Percentiles rank a stretch among this genome's conserved stretches.
Conservation (phyloP, 1,140 invertebrate species). For the Drosophila triauraria region DNA sequence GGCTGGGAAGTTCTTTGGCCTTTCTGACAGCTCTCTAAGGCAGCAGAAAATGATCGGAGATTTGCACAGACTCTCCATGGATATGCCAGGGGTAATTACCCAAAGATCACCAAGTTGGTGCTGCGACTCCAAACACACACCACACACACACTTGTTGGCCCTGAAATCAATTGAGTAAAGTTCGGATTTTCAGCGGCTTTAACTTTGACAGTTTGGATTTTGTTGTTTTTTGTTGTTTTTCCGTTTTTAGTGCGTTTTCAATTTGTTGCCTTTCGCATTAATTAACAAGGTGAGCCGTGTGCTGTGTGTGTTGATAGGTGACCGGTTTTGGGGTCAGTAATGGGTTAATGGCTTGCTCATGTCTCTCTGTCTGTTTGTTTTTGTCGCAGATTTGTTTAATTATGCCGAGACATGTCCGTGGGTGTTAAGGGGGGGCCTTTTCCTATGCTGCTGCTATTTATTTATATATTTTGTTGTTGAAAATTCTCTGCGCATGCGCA, state of each 20-base stretch:
- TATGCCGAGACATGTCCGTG: slow-evolving; percentile 67
- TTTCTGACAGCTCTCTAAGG: too few species aligned
- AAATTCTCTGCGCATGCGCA: slow-evolving; percentile 57
- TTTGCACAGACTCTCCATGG: not conserved
- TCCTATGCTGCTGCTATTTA: not conserved
- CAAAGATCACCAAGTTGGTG: slow-evolving; percentile 1
- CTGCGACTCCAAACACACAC: not conserved
- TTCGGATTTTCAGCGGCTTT: slow-evolving; percentile 16
- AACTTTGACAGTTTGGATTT: slow-evolving; percentile 22
- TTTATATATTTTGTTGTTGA: not conserved
- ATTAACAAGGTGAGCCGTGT: slow-evolving; percentile 55
- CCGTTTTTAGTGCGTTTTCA: slow-evolving; percentile 25
- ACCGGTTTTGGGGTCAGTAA: slow-evolving; percentile 56
- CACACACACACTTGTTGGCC: slow-evolving; percentile 26
- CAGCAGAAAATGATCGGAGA: not conserved
- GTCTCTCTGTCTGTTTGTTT: slow-evolving; percentile 39
- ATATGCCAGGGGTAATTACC: slow-evolving; percentile 4
- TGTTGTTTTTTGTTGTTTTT: too few species aligned
- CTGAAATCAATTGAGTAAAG: slow-evolving; percentile 28
- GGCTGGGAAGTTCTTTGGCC: slow-evolving; percentile 10
- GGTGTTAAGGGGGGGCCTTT: slow-evolving; percentile 39
- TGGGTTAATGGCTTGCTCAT: slow-evolving; percentile 61
- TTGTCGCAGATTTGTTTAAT: slow-evolving; percentile 75
- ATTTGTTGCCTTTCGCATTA: slow-evolving; percentile 66
- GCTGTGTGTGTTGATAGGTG: slow-evolving; percentile 36